A percentile compares a stretch with the other conserved stretches of the same genome.
Conservation (phyloP, 2,888 invertebrate species). For the Phaedon cochleariae region DNA sequence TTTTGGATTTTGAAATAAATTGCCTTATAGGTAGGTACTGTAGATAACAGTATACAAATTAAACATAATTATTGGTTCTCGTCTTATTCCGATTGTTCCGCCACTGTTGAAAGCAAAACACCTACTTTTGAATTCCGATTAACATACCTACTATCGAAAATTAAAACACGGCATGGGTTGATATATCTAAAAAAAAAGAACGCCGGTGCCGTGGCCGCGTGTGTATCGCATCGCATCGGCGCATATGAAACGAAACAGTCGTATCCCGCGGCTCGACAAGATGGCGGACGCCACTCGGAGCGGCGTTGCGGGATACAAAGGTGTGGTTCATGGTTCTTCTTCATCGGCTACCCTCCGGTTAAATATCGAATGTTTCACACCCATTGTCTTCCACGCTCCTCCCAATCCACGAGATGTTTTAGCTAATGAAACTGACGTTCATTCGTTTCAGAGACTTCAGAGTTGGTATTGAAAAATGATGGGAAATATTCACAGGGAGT, state of each 20-base stretch:
- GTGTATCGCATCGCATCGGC: not conserved
- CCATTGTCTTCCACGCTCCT: constrained; percentile 57
- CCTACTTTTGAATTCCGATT: constrained; percentile 52
- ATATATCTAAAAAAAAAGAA: constrained; percentile 40
- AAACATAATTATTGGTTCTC: too few relatives aligned
- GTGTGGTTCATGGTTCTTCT: constrained; percentile 48
- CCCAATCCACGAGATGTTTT: constrained; percentile 41
- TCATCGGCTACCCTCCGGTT: constrained; percentile 51
- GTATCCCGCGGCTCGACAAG: constrained; percentile 54
- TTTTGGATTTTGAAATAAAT: too few relatives aligned
- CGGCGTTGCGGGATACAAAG: constrained; percentile 55
- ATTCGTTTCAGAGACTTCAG: not conserved
- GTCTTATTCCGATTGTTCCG: not conserved
- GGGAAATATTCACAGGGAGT: too few relatives aligned
- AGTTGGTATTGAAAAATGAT: not conserved
- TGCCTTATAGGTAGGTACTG: too few relatives aligned
- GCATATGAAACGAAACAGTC: not conserved
- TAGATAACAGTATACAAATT: too few relatives aligned
- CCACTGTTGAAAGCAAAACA: constrained; percentile 36
- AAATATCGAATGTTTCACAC: constrained; percentile 45
- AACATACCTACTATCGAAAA: constrained; percentile 53
- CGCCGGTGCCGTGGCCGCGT: constrained; percentile 31
- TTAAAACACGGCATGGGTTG: constrained; percentile 54
- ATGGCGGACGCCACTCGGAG: constrained; percentile 49
- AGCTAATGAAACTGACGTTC: constrained; percentile 1